Evolutionary conservation across 2,888 invertebrate genomes (phyloP).

Genomic region (Galerucella pusilla): DNA sequence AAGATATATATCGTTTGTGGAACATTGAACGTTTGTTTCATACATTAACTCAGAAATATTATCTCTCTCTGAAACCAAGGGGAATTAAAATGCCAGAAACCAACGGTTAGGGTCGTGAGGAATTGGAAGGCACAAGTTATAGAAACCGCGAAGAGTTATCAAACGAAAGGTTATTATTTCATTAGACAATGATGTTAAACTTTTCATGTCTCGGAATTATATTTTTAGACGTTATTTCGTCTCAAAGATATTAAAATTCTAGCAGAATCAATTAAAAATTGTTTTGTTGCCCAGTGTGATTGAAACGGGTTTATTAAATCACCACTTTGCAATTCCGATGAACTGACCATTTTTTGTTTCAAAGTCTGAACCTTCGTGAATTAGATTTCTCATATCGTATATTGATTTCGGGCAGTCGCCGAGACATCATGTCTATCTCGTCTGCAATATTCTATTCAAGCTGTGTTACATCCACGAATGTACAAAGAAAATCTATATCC

Average conservation of each 20-base stretch:
- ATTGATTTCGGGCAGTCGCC: slow-evolving; percentile 2
- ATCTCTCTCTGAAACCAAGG: neutral
- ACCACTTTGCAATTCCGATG: neutral
- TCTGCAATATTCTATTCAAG: neutral
- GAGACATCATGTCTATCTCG: neutral
- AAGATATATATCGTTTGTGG: neutral
- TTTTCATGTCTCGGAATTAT: too few relatives aligned
- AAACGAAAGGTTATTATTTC: too few relatives aligned
- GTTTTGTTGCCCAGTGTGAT: too few relatives aligned
- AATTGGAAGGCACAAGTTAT: neutral
- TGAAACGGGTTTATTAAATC: too few relatives aligned
- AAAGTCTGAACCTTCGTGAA: neutral
- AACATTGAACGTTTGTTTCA: neutral
- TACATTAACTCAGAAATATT: neutral
- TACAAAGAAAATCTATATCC: neutral
- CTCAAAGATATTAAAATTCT: too few relatives aligned
- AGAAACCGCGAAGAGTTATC: neutral
- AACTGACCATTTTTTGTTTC: neutral
- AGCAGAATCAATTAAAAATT: too few relatives aligned
- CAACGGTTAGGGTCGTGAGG: neutral
- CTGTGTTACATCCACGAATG: neutral
- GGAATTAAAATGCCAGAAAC: neutral
- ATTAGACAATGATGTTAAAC: too few relatives aligned
- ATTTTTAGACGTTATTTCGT: too few relatives aligned
- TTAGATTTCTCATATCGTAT: neutral